phyloP scores from a whole-genome alignment of 64 coral and sea anemone genomes.

The Trachythela sp. region DNA sequence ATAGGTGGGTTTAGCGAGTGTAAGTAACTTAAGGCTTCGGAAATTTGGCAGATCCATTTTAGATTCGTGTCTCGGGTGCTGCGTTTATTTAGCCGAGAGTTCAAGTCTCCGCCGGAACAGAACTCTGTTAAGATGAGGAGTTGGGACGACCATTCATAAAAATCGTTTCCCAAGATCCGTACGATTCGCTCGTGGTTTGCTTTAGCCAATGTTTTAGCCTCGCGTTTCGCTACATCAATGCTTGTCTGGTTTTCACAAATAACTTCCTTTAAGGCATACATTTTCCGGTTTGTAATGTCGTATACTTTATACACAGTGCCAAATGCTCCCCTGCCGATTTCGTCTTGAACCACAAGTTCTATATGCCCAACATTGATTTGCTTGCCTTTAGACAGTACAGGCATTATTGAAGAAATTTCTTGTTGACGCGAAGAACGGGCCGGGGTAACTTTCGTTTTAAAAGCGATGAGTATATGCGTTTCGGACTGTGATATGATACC shows the following conservation, averaged over 20 bases:
- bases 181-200: constrained; percentile 21
- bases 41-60: constrained; percentile 58
- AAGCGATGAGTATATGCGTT: too few relatives aligned
- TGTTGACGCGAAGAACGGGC: too few relatives aligned
- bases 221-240: not conserved
- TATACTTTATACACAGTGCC: not conserved
- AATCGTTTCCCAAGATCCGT: not conserved
- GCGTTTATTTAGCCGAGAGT: constrained; percentile 22
- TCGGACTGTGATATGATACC: too few relatives aligned
- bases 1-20: too few relatives aligned
- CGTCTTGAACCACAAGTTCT: not conserved
- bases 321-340: not conserved
- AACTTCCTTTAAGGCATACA: not conserved
- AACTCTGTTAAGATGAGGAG: too few relatives aligned
- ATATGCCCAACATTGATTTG: not conserved
- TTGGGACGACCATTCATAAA: not conserved
- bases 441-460: too few relatives aligned
- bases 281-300: not conserved
- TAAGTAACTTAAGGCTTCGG: constrained; percentile 48
- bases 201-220: not conserved
- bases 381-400: too few relatives aligned
- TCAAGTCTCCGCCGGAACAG: constrained; percentile 47
- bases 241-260: not conserved
- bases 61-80: constrained; percentile 50
- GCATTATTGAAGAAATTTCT: too few relatives aligned